Conservation (phyloP, 1,140 invertebrate genomes). For the Nasonia vitripennis region DNA sequence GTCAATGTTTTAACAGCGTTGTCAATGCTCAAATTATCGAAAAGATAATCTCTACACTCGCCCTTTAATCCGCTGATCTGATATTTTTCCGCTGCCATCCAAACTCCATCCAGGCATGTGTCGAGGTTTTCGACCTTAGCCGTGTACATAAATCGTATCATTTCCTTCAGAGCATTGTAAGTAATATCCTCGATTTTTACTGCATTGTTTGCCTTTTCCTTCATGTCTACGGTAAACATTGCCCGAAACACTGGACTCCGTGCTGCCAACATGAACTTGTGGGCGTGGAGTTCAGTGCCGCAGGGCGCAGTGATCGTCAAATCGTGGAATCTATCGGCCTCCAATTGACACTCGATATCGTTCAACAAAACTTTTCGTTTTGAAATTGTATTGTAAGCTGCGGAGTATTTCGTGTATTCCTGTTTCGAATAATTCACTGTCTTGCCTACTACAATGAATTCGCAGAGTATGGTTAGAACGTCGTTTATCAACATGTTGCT, state of each 20-base stretch:
- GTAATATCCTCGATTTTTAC: slow-evolving; percentile 78
- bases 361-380: background rate
- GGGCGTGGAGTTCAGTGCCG: slow-evolving; percentile 31
- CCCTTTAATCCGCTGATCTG: background rate
- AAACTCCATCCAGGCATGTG: background rate
- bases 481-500: too few species aligned
- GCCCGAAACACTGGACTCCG: slow-evolving; percentile 77
- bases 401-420: too few species aligned
- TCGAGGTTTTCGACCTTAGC: slow-evolving; percentile 10
- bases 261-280: slow-evolving; percentile 63
- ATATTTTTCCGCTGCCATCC: slow-evolving; percentile 37
- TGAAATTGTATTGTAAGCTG: background rate
- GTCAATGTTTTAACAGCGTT: background rate
- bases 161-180: slow-evolving; percentile 27
- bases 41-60: slow-evolving; percentile 5
- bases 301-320: background rate
- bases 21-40: background rate
- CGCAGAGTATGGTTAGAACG: too few species aligned
- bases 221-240: slow-evolving; percentile 80
- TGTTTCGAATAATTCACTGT: too few species aligned
- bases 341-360: background rate
- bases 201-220: slow-evolving; percentile 74
- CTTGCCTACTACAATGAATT: too few species aligned
- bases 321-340: background rate
- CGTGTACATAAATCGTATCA: slow-evolving; percentile 41